Base-by-base conservation (phyloP, 1,140 invertebrate species). In the Platyscapa corneri region DNA sequence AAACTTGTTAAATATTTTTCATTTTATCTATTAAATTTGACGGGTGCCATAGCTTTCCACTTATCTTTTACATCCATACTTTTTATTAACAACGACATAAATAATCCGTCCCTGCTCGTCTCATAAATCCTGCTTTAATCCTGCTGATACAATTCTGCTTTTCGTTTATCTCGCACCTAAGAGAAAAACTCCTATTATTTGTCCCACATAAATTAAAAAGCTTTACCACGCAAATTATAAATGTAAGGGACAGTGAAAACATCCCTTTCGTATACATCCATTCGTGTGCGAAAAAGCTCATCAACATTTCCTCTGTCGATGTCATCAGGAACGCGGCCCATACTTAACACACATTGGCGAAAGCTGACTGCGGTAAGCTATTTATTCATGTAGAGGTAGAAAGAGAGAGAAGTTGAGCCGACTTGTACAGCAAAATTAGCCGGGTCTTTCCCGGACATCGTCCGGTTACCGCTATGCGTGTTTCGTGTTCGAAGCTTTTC, bases 401-500 rank as follows among this genome's bases (percentile, higher is more conserved):
- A 32, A 77, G n/a, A 65, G 64, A 49, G n/a, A 23, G n/a, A 67
- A 16, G 12, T 49, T 16, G 46, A 76, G 76, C 53, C 64, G 56
- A 76, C 79, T 74, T 74, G 74, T 84, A 88, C 87, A 87, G 89
- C 89, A 89, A 88, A 90, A 91, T 90, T 91, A 90, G 90, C 89
- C 82, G 86, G 89, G 87, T 82, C 89, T 90, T 90, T 89, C 90
- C 89, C 88, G 88, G 86, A 90, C 89, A 84, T 87, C 84, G 89
- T 87, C 46, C 70, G 80, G 42, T 88, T 88, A 87, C 78, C 83
- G 49, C 80, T 83, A 70, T 75, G 49, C 87, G 76, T 39, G 70
- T 72, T 83, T 87, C 77, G 65, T 85, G 56, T 37, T 86, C 75
- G 72, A 84, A 87, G 82, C 82, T 67, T 77, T 84, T 74, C 67